phyloP scores from a whole-genome alignment of 2,113 vertebrate genomes.

The Pyxicephalus adspersus region DNA sequence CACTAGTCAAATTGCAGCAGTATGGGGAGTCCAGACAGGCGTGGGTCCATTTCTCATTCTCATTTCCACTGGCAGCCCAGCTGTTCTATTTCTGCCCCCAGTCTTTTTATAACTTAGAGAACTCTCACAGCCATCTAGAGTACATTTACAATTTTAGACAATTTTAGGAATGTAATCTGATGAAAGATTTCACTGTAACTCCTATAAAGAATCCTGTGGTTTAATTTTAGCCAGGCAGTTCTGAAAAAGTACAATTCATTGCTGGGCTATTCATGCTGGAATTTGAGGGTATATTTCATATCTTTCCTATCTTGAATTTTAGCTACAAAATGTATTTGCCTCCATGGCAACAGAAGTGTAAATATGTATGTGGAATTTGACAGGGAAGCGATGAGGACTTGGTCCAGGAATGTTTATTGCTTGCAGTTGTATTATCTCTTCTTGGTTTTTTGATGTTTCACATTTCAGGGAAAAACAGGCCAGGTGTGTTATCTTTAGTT shows the following conservation, averaged over 20 bases:
- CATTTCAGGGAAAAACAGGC: neutral
- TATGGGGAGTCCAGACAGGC: too few species aligned
- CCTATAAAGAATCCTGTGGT: neutral
- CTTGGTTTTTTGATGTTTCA: constrained; percentile 12
- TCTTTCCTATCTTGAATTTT: constrained; percentile 14
- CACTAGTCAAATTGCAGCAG: too few species aligned
- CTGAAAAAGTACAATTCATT: neutral
- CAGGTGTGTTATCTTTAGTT: constrained; percentile 22
- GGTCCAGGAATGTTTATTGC: constrained; percentile 33
- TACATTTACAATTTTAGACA: too few species aligned
- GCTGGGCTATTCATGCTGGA: neutral
- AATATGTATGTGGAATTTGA: constrained; percentile 46
- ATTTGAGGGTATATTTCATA: constrained; percentile 8
- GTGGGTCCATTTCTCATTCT: too few species aligned
- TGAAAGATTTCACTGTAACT: neutral
- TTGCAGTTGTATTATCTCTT: constrained; percentile 14
- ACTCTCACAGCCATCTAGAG: too few species aligned
- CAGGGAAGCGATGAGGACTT: constrained; percentile 20
- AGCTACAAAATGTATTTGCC: constrained; percentile 8
- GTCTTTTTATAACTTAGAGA: too few species aligned
- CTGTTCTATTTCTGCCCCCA: too few species aligned
- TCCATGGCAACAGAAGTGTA: constrained; percentile 29
- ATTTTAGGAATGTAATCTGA: too few species aligned
- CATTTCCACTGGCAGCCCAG: too few species aligned
- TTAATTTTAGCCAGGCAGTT: neutral